Conservation (phyloP, 2,888 invertebrate genomes). For the Xestia rhomboidea region DNA sequence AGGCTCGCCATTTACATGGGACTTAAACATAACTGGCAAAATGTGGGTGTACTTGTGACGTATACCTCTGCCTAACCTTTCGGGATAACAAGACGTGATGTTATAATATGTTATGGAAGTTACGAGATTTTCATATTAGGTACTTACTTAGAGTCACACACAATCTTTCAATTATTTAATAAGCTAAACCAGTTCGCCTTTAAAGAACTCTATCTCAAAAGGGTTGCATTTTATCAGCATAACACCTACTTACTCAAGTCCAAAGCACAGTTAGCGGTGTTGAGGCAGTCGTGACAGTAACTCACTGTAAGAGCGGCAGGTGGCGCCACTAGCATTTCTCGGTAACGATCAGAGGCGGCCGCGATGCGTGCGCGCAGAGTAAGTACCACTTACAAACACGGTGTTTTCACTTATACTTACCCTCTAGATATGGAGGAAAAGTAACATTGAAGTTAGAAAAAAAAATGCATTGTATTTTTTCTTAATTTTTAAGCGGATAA, state of each 20-base stretch:
- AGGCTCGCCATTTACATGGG: not conserved
- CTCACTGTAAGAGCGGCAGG: conserved; percentile 39
- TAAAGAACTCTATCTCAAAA: not conserved
- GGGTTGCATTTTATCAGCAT: not conserved
- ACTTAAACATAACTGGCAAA: not conserved
- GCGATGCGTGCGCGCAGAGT: conserved; percentile 58
- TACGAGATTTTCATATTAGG: not conserved
- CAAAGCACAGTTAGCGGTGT: conserved; percentile 21
- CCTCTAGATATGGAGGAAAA: not conserved
- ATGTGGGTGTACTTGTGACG: not conserved
- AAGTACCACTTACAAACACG: conserved; percentile 44
- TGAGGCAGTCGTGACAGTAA: conserved; percentile 43
- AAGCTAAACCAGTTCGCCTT: not conserved
- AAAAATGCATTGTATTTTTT: not conserved
- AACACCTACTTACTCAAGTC: not conserved
- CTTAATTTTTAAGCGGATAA: not conserved
- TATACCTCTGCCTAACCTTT: not conserved
- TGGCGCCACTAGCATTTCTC: conserved; percentile 54
- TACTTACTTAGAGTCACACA: too few species aligned
- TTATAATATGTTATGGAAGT: not conserved
- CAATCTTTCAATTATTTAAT: not conserved
- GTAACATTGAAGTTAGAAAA: not conserved
- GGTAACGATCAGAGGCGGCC: conserved; percentile 43
- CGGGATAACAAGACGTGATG: not conserved
- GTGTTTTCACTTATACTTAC: conserved; percentile 44